Evolutionary conservation across 2,797 vertebrate genomes (phyloP).

Genomic region (Apogon hyalosoma): DNA sequence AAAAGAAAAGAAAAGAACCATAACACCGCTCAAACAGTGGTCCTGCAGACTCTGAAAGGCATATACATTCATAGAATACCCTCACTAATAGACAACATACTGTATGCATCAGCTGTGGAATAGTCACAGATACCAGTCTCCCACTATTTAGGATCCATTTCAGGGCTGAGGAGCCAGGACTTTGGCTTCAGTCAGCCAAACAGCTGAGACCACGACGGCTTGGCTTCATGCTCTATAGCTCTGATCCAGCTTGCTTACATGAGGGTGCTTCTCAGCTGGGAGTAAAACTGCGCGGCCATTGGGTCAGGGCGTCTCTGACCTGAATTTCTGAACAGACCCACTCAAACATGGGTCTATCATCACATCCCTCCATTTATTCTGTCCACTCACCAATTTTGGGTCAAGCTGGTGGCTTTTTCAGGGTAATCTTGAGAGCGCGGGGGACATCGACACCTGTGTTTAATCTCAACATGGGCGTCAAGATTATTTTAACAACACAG

Average conservation of each 20-base stretch:
- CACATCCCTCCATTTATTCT: conserved; percentile 41
- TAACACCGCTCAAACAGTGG: conserved; percentile 1
- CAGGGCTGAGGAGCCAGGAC: conserved; percentile 53
- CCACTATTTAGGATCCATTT: conserved; percentile 65
- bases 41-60: not conserved
- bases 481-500: conserved; percentile 33
- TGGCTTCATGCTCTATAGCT: conserved; percentile 55
- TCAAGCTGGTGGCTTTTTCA: conserved; percentile 28
- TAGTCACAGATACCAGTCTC: conserved; percentile 31
- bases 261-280: conserved; percentile 45
- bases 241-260: conserved; percentile 59
- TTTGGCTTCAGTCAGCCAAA: conserved; percentile 55
- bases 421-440: conserved; percentile 48
- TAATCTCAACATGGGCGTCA: conserved; percentile 31
- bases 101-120: conserved; percentile 21
- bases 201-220: conserved; percentile 63
- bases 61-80: conserved; percentile 17
- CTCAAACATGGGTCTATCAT: conserved; percentile 36
- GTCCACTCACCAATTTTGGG: conserved; percentile 24
- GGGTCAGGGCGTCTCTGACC: conserved; percentile 60
- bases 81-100: conserved; percentile 32
- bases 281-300: conserved; percentile 34
- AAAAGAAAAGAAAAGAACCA: too few relatives aligned
- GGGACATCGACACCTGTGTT: conserved; percentile 55
- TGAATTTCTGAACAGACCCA: conserved; percentile 37